phyloP scores from a whole-genome alignment of 2,797 vertebrate genomes.

The Poecilia wingei region DNA sequence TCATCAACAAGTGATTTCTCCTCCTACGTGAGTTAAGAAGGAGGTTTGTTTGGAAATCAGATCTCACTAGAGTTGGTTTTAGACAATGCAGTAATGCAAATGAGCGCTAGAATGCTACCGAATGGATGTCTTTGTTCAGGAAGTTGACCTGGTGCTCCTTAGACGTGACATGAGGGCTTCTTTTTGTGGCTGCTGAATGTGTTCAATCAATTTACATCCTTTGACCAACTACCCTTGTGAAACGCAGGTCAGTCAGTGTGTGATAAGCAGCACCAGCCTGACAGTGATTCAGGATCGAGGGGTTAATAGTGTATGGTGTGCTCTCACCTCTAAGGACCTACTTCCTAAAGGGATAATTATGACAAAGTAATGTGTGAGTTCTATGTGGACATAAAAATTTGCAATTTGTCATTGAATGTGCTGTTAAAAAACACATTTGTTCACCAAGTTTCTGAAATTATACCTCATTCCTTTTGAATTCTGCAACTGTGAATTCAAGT shows the following conservation, averaged over 20 bases:
- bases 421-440: not conserved
- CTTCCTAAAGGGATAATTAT: slow-evolving; percentile 39
- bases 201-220: slow-evolving; percentile 53
- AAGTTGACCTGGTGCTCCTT: slow-evolving; percentile 19
- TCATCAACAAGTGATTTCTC: slow-evolving; percentile 39
- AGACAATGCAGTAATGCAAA: not conserved
- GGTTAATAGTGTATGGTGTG: slow-evolving; percentile 73
- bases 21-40: slow-evolving; percentile 23
- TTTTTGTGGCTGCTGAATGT: slow-evolving; percentile 25
- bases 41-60: slow-evolving; percentile 24
- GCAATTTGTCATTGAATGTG: slow-evolving; percentile 58
- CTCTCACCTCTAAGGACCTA: slow-evolving; percentile 29
- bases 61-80: slow-evolving; percentile 11
- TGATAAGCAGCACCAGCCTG: slow-evolving; percentile 35
- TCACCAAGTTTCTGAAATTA: too few species aligned
- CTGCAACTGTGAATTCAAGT: too few species aligned
- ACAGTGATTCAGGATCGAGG: slow-evolving; percentile 52
- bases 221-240: slow-evolving; percentile 44
- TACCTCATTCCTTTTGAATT: too few species aligned
- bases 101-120: slow-evolving; percentile 4
- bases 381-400: slow-evolving; percentile 44
- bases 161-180: slow-evolving; percentile 10
- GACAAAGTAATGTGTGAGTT: slow-evolving; percentile 17
- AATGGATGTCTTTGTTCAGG: slow-evolving; percentile 27
- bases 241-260: slow-evolving; percentile 16